Base-by-base conservation (phyloP, 2,797 vertebrate genomes). In the Coranthus polyacanthus region DNA sequence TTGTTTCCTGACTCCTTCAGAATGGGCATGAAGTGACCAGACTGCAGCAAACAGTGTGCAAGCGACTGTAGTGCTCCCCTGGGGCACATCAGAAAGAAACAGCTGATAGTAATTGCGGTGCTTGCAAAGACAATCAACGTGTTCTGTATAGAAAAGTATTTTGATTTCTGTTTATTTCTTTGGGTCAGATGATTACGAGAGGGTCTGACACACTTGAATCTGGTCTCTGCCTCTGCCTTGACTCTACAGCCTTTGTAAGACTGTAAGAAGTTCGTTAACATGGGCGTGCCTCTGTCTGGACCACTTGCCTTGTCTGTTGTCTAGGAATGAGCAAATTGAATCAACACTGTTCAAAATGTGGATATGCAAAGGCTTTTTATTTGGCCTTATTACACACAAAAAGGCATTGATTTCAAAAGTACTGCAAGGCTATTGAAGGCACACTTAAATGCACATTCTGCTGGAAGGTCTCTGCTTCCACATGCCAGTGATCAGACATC, bases 1-100 rank as follows among this genome's bases (percentile, higher is more conserved):
- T 89, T 83, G 77, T 90, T 85, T 83, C 79, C 55, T 68, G 71
- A 75, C 75, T 86, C 65, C 69, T 75, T 49, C 62, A 78, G 55
- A 26, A 58, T 49, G 46, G 69, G 39, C 60, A 64, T 58, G 43
- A 41, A 55, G 79, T 79, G 83, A 85, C 82, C 79, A 54, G 74
- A 52, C 69, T 43, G 75, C 62, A 74, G 61, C 53, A 83, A 79
- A 80, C 57, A 49, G 66, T 62, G 68, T 76, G 54, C 78, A 68
- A 73, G 63, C 78, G 80, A 69, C 75, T 81, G 13, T 49, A 65
- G 51, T 49, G 53, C 38, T 68, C 49, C 68, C 78, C 72, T 3
- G 42, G 43, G 75, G 64, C 54, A 46, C 56, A 56, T 50, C 36
- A 22, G 6, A 82, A 60, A 68, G 61, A 65, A 55, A 67, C 17